phyloP scores from a whole-genome alignment of 2,113 vertebrate species.

The Gallinago media region DNA sequence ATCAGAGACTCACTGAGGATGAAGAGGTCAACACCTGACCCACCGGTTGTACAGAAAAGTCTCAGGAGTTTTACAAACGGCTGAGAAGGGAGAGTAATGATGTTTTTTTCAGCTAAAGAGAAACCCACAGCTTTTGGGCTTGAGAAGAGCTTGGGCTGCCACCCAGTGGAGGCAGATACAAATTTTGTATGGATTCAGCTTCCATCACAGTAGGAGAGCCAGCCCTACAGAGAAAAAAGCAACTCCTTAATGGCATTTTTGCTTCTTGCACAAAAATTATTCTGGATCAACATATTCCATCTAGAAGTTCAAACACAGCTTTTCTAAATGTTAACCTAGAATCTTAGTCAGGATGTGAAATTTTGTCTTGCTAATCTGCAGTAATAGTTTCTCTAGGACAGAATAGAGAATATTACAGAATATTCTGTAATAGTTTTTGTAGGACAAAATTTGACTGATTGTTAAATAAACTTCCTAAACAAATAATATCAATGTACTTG shows the following conservation, averaged over 20 bases:
- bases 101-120: background rate
- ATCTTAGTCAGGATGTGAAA: background rate
- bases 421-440: background rate
- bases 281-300: background rate
- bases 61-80: background rate
- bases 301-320: background rate
- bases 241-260: rapidly evolving
- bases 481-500: background rate
- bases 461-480: background rate
- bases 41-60: background rate
- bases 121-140: background rate
- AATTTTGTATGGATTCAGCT: background rate
- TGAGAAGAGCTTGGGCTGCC: slow-evolving; percentile 42
- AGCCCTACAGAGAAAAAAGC: background rate
- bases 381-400: background rate
- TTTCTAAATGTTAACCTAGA: background rate
- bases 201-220: rapidly evolving
- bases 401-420: background rate
- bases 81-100: background rate
- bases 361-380: background rate
- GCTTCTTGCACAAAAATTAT: background rate
- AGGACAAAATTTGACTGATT: background rate
- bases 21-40: background rate
- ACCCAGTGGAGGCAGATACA: slow-evolving; percentile 33
- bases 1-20: background rate